A percentile compares a stretch with the other conserved stretches of the same genome.
Evolutionary conservation across 2,113 vertebrate genomes (phyloP).

Genomic region (Erythrolamprus reginae): DNA sequence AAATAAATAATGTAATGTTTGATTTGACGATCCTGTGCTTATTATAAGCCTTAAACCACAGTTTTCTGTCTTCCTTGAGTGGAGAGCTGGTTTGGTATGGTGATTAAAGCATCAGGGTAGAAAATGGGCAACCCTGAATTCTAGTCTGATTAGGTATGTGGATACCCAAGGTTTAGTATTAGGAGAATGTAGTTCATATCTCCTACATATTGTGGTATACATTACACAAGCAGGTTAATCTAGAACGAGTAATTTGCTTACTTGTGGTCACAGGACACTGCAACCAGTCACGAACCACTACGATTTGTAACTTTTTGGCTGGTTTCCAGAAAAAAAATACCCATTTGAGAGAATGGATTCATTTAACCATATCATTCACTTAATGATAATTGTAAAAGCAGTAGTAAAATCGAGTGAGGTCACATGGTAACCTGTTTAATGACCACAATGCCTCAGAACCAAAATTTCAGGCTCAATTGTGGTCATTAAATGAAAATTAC

Average conservation of each 20-base stretch:
- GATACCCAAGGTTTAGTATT: background rate
- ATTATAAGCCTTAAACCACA: background rate
- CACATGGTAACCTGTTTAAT: too few relatives aligned
- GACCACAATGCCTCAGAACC: too few relatives aligned
- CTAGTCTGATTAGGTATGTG: background rate
- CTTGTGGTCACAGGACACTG: too few relatives aligned
- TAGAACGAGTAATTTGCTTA: background rate
- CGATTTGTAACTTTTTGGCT: too few relatives aligned
- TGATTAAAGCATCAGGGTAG: background rate
- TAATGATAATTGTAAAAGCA: too few relatives aligned
- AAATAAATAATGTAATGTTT: background rate
- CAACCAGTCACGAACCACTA: too few relatives aligned
- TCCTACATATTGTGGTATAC: background rate
- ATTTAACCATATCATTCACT: too few relatives aligned
- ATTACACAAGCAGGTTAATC: background rate
- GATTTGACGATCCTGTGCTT: background rate
- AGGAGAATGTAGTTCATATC: background rate
- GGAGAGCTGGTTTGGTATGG: background rate
- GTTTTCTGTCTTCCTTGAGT: background rate
- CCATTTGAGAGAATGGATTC: too few relatives aligned
- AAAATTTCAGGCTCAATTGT: background rate
- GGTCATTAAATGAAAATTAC: background rate
- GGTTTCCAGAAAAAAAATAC: too few relatives aligned
- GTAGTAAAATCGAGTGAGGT: too few relatives aligned
- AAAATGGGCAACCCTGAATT: background rate